phyloP scores from a whole-genome alignment of 1,140 invertebrate genomes.

The Chionoecetes opilio region DNA sequence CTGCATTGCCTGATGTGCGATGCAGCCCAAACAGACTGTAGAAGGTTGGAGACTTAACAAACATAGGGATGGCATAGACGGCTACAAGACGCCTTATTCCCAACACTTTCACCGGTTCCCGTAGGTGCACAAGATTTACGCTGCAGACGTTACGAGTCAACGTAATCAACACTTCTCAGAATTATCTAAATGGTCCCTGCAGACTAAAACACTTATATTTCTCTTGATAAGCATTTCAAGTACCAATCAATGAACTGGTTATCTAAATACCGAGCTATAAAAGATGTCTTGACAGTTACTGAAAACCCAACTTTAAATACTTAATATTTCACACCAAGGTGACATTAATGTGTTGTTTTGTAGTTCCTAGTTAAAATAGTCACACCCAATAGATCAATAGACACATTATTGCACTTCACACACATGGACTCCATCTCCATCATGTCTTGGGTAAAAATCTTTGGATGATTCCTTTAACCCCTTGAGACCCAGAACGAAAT shows the following conservation, averaged over 20 bases:
- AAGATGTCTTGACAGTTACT: not conserved
- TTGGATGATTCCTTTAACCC: not conserved
- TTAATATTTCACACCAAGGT: not conserved
- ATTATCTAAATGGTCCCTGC: not conserved
- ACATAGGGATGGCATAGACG: too few relatives aligned
- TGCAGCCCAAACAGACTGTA: too few relatives aligned
- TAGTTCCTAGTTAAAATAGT: not conserved
- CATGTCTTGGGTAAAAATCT: not conserved
- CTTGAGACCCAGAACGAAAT: too few relatives aligned
- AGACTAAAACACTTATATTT: not conserved
- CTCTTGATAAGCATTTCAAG: not conserved
- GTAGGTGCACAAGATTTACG: not conserved
- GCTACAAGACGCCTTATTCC: too few relatives aligned
- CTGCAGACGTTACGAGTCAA: not conserved
- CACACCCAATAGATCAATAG: conserved; percentile 1
- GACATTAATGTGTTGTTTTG: not conserved
- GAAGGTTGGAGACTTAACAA: too few relatives aligned
- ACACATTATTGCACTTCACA: conserved; percentile 57
- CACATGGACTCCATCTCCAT: conserved; percentile 47
- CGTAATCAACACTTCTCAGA: too few relatives aligned
- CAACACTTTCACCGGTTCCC: too few relatives aligned
- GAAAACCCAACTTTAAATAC: not conserved
- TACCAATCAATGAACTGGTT: not conserved
- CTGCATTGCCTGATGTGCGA: too few relatives aligned
- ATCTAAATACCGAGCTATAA: not conserved